These are phyloP conservation scores for Schlechtendalia chinensis DNA, from an alignment of 1,140 invertebrate species.

Conservation along the genomic window DNA sequence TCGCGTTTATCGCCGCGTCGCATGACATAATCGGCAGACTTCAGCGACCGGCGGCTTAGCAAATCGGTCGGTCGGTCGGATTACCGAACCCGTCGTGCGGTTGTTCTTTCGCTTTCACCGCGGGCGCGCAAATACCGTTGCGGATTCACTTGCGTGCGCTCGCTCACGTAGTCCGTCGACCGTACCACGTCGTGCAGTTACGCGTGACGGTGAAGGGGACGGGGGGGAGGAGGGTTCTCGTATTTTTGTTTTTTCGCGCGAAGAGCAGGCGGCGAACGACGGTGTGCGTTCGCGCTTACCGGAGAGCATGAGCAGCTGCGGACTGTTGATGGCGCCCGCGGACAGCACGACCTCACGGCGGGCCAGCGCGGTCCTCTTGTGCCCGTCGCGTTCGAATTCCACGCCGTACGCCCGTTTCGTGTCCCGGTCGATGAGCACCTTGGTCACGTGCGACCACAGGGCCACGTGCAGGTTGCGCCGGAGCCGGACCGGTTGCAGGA, in stretches of 20 bases:
- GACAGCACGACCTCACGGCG: slow-evolving; percentile 76
- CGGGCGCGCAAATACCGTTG: not conserved
- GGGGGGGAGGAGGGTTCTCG: too few species aligned
- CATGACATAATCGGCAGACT: too few species aligned
- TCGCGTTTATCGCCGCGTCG: too few species aligned
- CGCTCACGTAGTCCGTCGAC: slow-evolving; percentile 36
- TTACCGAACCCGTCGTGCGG: not conserved
- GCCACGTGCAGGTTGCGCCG: slow-evolving; percentile 73
- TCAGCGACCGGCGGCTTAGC: too few species aligned
- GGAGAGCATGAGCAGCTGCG: slow-evolving; percentile 81
- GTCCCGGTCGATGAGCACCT: slow-evolving; percentile 69
- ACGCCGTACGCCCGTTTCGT: slow-evolving; percentile 73
- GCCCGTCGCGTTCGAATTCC: slow-evolving; percentile 70
- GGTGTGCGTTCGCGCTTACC: too few species aligned
- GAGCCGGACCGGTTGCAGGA: slow-evolving; percentile 71
- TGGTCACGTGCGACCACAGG: slow-evolving; percentile 73
- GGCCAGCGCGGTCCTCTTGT: slow-evolving; percentile 66
- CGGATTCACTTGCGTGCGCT: slow-evolving; percentile 11
- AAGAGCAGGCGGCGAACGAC: too few species aligned
- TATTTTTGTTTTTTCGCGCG: too few species aligned
- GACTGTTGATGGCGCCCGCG: slow-evolving; percentile 73
- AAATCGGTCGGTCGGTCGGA: slow-evolving; percentile 11
- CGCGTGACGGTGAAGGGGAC: too few species aligned
- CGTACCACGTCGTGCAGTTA: too few species aligned
- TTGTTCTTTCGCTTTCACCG: slow-evolving; percentile 34